Evolutionary conservation across 2,797 vertebrate species (phyloP).

Genomic region (Peromyscus attwateri): DNA sequence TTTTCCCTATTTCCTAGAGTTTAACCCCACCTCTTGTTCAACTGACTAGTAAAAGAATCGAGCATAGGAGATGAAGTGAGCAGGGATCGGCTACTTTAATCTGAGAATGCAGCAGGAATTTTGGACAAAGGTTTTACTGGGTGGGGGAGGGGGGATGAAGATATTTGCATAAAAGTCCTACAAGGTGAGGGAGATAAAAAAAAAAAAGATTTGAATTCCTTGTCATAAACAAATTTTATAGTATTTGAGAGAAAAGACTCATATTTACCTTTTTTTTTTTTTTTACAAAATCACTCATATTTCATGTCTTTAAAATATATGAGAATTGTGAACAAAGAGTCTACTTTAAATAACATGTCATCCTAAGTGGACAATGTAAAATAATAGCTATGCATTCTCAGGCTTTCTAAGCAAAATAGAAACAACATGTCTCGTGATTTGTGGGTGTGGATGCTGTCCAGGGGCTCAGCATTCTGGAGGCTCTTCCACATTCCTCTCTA

Average conservation of each 20-base stretch:
- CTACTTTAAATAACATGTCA: not conserved
- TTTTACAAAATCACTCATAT: not conserved
- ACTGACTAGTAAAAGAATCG: not conserved
- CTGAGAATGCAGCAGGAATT: not conserved
- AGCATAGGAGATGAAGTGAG: not conserved
- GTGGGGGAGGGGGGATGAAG: not conserved
- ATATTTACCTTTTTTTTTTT: not conserved
- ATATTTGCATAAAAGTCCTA: not conserved
- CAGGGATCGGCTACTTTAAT: not conserved
- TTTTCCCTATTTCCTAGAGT: not conserved
- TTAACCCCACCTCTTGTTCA: not conserved
- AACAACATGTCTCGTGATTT: not conserved
- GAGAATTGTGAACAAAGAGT: not conserved
- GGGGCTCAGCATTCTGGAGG: not conserved
- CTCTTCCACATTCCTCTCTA: not conserved
- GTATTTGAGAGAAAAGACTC: not conserved
- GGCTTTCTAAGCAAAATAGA: not conserved
- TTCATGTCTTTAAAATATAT: not conserved
- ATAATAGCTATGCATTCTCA: not conserved
- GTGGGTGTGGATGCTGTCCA: not conserved
- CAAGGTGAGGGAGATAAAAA: not conserved
- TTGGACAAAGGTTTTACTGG: not conserved
- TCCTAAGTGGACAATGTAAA: not conserved
- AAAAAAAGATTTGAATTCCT: not conserved
- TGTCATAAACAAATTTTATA: not conserved